phyloP scores from a whole-genome alignment of 2,888 invertebrate genomes.

The Lithophane socia region DNA sequence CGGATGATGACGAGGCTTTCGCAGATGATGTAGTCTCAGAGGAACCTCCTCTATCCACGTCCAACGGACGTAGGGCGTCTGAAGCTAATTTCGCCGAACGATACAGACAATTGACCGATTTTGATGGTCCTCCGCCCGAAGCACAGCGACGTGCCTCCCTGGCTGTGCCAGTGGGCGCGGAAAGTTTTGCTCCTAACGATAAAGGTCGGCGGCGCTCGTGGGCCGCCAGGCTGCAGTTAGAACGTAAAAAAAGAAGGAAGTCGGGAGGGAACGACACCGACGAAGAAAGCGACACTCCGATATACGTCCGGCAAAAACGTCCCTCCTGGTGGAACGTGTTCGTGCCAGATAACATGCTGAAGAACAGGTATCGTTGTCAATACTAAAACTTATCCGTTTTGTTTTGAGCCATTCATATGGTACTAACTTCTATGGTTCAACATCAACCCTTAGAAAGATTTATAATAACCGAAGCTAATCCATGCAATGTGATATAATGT shows the following conservation, averaged over 20 bases:
- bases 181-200: slow-evolving; percentile 81
- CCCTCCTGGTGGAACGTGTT: slow-evolving; percentile 98
- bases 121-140: slow-evolving; percentile 84
- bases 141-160: slow-evolving; percentile 86
- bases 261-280: slow-evolving; percentile 87
- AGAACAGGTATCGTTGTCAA: slow-evolving; percentile 90
- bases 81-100: slow-evolving; percentile 87
- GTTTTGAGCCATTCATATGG: slow-evolving; percentile 24
- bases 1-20: slow-evolving; percentile 86
- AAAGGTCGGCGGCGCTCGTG: slow-evolving; percentile 92
- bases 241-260: slow-evolving; percentile 90
- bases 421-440: slow-evolving; percentile 35
- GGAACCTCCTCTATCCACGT: slow-evolving; percentile 74
- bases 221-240: slow-evolving; percentile 89
- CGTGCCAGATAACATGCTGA: slow-evolving; percentile 93
- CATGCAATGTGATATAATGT: slow-evolving; percentile 73
- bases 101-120: slow-evolving; percentile 86
- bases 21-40: slow-evolving; percentile 76
- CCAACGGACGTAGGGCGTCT: slow-evolving; percentile 87
- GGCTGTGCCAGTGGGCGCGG: slow-evolving; percentile 82
- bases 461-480: slow-evolving; percentile 61
- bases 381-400: slow-evolving; percentile 7
- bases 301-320: slow-evolving; percentile 92
- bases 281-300: slow-evolving; percentile 83
- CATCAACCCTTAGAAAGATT: slow-evolving; percentile 36